Evolutionary conservation across 2,888 invertebrate genomes (phyloP), one percentile per base, ranked within the genome.

Genomic region (Sycophila texana): DNA sequence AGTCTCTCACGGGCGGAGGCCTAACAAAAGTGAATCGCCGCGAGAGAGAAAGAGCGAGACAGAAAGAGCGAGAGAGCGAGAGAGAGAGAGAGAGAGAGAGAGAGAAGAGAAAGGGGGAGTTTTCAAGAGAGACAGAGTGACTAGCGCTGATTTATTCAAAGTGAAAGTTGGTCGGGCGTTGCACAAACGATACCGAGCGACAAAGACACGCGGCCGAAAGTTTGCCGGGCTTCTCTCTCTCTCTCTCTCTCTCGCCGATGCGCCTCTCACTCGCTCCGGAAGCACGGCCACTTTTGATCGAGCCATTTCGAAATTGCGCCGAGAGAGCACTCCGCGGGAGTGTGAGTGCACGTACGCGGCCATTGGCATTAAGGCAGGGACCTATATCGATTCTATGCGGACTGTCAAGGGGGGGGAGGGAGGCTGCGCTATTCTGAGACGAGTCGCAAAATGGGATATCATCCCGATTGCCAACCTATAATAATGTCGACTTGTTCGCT

Each of bases 281-380:
- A 39, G 39, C 13, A 20, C 67, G 76, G 47, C 51, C 73, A 81
- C 79, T 75, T 81, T 81, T 74, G 70, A 79, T 79, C 81, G 47
- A 57, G 78, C 81, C 81, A 81, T 81, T 81, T 81, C 68, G 73
- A 79, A 81, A 81, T 81, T 81, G 76, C 78, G 20, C 30, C 47
- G 5, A 39, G n/a, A 47, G 26, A 58, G 49, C 57, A 12, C 7
- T 39, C 4, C 0, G 4, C 39, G 22, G n/a, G 18, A 58, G 39
- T 57, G 20, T 14, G 30, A 10, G 51, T 26, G 30, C 51, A 16
- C 14, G 49, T 18, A 49, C 5, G 22, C 22, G 51, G 53, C 72
- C 49, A 75, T 79, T 66, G 75, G 75, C 39, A 72, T 72, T 74
- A 73, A 63, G 61, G 63, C 58, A 80, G 22, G n/a, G 22, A 55